Evolutionary conservation across 2,888 invertebrate genomes (phyloP).

Genomic region (Drosophila picticornis): DNA sequence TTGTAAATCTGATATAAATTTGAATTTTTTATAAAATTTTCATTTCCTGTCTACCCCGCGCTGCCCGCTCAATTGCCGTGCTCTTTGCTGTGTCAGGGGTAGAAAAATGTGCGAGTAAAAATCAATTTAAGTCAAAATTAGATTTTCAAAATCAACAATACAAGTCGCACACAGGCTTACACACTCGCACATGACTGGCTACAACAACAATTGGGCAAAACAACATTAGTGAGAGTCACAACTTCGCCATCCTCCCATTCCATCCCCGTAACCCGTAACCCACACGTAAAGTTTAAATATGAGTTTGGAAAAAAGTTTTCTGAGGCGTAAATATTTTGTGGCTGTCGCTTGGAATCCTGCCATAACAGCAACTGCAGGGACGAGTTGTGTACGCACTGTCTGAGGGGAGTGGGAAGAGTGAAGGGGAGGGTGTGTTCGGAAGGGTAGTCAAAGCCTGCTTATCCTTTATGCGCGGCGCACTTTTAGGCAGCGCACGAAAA

Average conservation of each 20-base stretch:
- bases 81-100: neutral
- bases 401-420: neutral
- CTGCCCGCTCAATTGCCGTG: neutral
- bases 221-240: conserved; percentile 41
- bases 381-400: neutral
- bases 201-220: conserved; percentile 30
- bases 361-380: conserved; percentile 9
- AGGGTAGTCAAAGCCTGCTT: conserved; percentile 47
- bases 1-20: neutral
- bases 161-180: conserved; percentile 32
- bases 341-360: conserved; percentile 50
- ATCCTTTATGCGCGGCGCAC: conserved; percentile 73
- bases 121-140: conserved; percentile 79
- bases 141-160: conserved; percentile 77
- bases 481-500: conserved; percentile 69
- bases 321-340: conserved; percentile 79
- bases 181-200: conserved; percentile 43
- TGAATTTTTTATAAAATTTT: conserved; percentile 6
- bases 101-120: conserved; percentile 58
- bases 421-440: neutral
- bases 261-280: neutral
- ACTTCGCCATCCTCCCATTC: neutral
- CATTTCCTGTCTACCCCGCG: neutral
- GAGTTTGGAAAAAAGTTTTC: conserved; percentile 75
- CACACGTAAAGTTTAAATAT: conserved; percentile 74